These are phyloP conservation scores for Cacatua alba DNA, from an alignment of 2,113 vertebrate genomes.

Conservation along the genomic window DNA sequence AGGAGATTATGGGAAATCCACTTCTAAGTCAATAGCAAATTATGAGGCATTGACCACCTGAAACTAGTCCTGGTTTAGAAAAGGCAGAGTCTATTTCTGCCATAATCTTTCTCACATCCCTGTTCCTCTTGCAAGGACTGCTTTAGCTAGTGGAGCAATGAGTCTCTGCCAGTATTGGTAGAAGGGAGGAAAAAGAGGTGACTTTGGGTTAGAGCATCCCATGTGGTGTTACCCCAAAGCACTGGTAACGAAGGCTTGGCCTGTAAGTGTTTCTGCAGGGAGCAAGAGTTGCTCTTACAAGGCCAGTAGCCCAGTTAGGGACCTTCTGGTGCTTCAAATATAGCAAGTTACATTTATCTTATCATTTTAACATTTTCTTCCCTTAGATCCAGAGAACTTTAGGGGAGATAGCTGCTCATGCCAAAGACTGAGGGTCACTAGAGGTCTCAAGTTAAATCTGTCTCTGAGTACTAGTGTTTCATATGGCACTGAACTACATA, in stretches of 20 bases:
- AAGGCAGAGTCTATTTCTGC: not conserved
- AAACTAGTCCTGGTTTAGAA: not conserved
- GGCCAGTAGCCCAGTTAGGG: not conserved
- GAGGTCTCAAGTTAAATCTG: not conserved
- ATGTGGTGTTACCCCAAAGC: not conserved
- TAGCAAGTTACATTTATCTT: not conserved
- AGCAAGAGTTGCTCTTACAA: not conserved
- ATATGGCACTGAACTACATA: not conserved
- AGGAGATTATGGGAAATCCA: conserved; percentile 5
- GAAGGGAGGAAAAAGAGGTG: not conserved
- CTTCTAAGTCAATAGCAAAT: not conserved
- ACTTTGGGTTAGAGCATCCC: not conserved
- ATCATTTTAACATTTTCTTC: not conserved
- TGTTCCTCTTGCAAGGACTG: not conserved
- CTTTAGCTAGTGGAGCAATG: not conserved
- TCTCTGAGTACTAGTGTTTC: not conserved
- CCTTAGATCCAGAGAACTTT: not conserved
- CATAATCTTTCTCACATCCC: not conserved
- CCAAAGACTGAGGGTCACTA: not conserved
- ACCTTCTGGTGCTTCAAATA: not conserved
- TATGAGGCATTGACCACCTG: not conserved
- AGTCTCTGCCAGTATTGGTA: not conserved
- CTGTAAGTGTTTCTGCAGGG: not conserved
- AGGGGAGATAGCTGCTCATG: not conserved
- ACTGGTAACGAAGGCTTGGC: not conserved